Evolutionary conservation across 2,113 vertebrate species (phyloP).

Genomic region (Orientallactaga bullata): DNA sequence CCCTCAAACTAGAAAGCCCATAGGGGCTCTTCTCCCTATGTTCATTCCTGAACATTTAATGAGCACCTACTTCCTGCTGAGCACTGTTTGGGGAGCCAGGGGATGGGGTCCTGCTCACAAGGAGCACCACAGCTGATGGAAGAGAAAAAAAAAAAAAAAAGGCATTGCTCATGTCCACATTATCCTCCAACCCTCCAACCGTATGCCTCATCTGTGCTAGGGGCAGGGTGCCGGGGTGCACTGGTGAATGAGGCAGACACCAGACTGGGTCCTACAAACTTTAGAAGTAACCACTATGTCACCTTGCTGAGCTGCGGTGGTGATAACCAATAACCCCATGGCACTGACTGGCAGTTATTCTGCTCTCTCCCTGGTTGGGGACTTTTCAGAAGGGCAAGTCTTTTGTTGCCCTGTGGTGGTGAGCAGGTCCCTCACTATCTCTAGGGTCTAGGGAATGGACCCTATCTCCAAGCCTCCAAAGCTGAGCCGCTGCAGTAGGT

Average conservation of each 20-base stretch:
- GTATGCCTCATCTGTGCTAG: neutral
- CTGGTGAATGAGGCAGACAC: neutral
- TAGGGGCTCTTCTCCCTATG: neutral
- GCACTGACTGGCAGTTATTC: neutral
- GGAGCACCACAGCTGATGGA: neutral
- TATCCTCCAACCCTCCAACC: neutral
- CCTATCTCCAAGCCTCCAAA: neutral
- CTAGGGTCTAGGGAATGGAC: neutral
- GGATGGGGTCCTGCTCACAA: neutral
- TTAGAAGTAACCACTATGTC: neutral
- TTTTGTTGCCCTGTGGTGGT: neutral
- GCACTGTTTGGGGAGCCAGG: neutral
- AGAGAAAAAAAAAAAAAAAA: slow-evolving; percentile 34
- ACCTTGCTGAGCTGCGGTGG: neutral
- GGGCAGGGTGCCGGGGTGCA: neutral
- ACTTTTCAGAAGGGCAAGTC: slow-evolving; percentile 5
- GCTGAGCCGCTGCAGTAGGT: neutral
- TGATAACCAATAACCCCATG: neutral
- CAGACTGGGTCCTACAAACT: neutral
- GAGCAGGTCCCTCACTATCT: neutral
- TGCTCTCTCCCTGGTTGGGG: neutral
- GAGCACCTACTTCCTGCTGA: neutral
- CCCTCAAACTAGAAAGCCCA: slow-evolving; percentile 1
- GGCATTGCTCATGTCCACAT: neutral
- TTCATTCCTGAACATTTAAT: slow-evolving; percentile 1